Base-by-base conservation (phyloP, 2,113 vertebrate species). In the Aviceda subcristata region DNA sequence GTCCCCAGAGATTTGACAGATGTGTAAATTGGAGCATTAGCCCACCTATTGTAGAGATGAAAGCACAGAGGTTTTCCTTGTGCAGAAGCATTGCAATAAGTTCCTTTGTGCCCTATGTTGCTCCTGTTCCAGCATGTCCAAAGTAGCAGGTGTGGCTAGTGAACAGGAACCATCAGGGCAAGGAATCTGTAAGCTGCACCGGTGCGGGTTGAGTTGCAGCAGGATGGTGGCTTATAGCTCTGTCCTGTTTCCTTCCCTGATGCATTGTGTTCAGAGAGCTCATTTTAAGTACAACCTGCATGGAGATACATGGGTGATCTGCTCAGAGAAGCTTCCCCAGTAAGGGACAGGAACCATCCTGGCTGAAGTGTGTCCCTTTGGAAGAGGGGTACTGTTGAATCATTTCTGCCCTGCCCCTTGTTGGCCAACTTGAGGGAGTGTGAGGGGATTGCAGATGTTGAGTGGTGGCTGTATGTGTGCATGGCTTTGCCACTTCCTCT, bases 241-340 rank as follows among this genome's bases (percentile, higher is more conserved):
- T 39, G 16, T 46, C 19, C 48, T 19, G 2, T 23, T 21, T 22
- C 39, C n/a, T 38, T 30, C 43, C 12, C 32, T 41, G 15, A 38
- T 43, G 34, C 13, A 2, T 2, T 46, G 41, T 45, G 46, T 26
- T 73, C 10, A 34, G n/a, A n/a, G 16, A 67, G 43, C 46, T 90
- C 29, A 3, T 5, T 51, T 32, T 18, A 3, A 45, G 39, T 51
- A 26, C 32, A 6, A 34, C 13, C 38, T 27, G 5, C 8, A 11
- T 14, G n/a, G 57, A 12, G 24, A 13, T 2, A 6, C 0, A 1
- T 8, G 16, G 15, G 16, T 56, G 36, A 16, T 14, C 32, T 7
- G 41, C 30, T 26, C 13, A 7, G 50, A 77, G 77, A 39, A 67
- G 71, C 48, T 41, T 34, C 45, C 12, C 15, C 24, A 22, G 21